Percentiles rank a stretch among this genome's conserved stretches.
Evolutionary conservation across 2,888 invertebrate genomes (phyloP).

Genomic region (Archaeoteleia sp.): DNA sequence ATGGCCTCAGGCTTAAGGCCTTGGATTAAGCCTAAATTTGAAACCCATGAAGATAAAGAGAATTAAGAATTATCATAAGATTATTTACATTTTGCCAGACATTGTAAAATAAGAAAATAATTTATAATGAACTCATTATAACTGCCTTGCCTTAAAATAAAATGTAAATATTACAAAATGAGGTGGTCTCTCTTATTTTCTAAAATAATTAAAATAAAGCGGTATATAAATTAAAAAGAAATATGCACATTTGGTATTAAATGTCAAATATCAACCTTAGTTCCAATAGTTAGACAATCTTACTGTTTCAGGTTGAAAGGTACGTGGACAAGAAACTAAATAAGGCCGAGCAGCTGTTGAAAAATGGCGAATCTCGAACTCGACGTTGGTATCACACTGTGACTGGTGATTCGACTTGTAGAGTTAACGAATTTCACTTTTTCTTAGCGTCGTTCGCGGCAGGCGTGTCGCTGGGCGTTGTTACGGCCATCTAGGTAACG

Average conservation of each 20-base stretch:
- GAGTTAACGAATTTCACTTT: slow-evolving; percentile 85
- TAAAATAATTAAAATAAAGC: slow-evolving; percentile 4
- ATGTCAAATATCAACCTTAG: no score
- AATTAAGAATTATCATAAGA: slow-evolving; percentile 2
- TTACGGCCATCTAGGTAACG: slow-evolving; percentile 68
- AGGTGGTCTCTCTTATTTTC: slow-evolving; percentile 27
- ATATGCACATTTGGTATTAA: no score
- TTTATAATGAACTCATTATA: slow-evolving; percentile 30
- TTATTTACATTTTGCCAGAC: slow-evolving; percentile 3
- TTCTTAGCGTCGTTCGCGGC: slow-evolving; percentile 88
- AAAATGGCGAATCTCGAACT: slow-evolving; percentile 82
- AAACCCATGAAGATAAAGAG: no score
- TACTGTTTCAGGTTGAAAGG: slow-evolving; percentile 82
- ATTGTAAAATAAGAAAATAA: no score
- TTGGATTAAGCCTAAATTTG: no score
- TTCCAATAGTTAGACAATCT: slow-evolving; percentile 9
- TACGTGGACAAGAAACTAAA: slow-evolving; percentile 88
- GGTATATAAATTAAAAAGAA: background rate
- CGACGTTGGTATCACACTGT: slow-evolving; percentile 86
- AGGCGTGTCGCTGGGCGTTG: slow-evolving; percentile 84
- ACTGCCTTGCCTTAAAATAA: slow-evolving; percentile 29
- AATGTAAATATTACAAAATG: slow-evolving; percentile 13
- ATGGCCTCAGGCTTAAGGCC: no score
- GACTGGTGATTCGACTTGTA: slow-evolving; percentile 81
- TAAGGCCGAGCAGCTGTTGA: slow-evolving; percentile 85